These are phyloP conservation scores for Pygocentrus nattereri DNA, from an alignment of 2,797 vertebrate species.

Conservation along the genomic window DNA sequence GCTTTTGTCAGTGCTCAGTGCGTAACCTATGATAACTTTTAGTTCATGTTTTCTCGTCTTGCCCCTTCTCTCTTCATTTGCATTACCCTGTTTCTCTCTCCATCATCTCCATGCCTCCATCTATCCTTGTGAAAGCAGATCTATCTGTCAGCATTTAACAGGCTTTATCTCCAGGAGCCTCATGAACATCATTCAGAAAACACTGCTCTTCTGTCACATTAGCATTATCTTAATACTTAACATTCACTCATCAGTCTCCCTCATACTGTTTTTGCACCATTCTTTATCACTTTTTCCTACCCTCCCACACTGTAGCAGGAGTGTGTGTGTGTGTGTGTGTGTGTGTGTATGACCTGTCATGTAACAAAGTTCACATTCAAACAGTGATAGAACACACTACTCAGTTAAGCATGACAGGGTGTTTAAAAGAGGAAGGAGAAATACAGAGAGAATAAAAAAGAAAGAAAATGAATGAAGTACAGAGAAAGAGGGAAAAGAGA, in stretches of 20 bases:
- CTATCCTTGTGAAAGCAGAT: neutral
- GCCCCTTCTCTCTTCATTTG: neutral
- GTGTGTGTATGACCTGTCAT: slow-evolving; percentile 32
- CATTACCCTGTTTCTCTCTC: neutral
- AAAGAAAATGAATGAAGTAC: too few species aligned
- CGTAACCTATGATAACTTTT: neutral
- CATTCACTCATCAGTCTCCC: slow-evolving; percentile 27
- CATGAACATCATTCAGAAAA: slow-evolving; percentile 34
- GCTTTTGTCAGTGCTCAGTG: neutral
- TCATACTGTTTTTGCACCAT: neutral
- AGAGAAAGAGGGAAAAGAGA: neutral
- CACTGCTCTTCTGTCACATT: slow-evolving; percentile 17
- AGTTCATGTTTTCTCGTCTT: neutral
- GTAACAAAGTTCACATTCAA: slow-evolving; percentile 15
- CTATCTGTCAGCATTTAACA: slow-evolving; percentile 22
- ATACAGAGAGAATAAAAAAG: neutral
- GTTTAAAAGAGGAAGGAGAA: neutral
- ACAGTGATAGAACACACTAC: slow-evolving; percentile 15
- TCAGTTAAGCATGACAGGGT: neutral
- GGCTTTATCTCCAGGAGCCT: slow-evolving; percentile 22
- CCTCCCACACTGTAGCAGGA: slow-evolving; percentile 10
- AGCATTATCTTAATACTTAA: slow-evolving; percentile 34
- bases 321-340: slow-evolving; percentile 41
- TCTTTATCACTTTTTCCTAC: slow-evolving; percentile 15
- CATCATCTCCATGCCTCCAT: neutral